Evolutionary conservation across 2,888 invertebrate species (phyloP), one percentile per base, ranked within the genome.

Genomic region (Gari tellinella): DNA sequence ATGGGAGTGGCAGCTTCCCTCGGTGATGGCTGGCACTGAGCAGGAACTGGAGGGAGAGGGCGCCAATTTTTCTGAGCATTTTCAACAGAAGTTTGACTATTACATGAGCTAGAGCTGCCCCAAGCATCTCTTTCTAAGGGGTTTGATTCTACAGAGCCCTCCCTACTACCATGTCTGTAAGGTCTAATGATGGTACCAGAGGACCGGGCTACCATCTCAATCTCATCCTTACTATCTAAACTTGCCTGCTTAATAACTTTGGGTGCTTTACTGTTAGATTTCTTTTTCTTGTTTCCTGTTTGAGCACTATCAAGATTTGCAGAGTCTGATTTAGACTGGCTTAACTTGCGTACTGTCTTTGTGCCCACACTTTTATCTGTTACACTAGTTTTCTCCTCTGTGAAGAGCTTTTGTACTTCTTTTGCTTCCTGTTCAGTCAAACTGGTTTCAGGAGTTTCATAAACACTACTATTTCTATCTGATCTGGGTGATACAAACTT

Each of bases 381-480:
- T 10, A 66, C 43, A 62, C 23, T 65, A 17, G 68, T 57, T 31
- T 45, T 31, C 15, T 45, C 57, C 10, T 45, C 17, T 26, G 31
- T 45, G 52, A 19, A 40, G 19, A 57, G 40, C 15, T 43, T 48
- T 26, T 52, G 21, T 19, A 62, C 43, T 19, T 49, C 45, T n/a
- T 51, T 38, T 56, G 63, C 46, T 41, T 51, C 55, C 43, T 76
- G 63, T 43, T 82, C 83, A 45, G 76, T 76, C 17, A 81, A 63
- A 72, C 85, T 84, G 19, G 80, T 67, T 58, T 87, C 78, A 0
- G 86, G 88, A 7, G 88, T 88, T 60, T 66, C 72, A 82, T 87
- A 88, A 17, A 83, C 48, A 72, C 88, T 88, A 63, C 88, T 88
- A 61, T 81, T 84, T 40, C 74, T 65, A 37, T 68, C 69, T 19